Base-by-base conservation (phyloP, 2,888 invertebrate species). In the Callosobruchus maculatus region DNA sequence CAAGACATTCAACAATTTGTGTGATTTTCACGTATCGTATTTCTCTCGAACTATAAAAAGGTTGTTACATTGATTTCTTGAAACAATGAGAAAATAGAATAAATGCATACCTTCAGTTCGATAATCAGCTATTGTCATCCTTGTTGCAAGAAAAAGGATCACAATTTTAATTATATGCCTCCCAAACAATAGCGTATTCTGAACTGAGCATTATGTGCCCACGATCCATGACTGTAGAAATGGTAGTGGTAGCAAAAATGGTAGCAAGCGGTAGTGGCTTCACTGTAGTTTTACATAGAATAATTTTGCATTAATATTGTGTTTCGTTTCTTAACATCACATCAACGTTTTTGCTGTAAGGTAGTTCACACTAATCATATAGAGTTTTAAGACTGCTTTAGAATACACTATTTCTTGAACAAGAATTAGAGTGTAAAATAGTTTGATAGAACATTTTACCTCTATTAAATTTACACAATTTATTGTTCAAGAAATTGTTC, bases 291-390 rank as follows among this genome's bases (percentile, higher is more conserved):
- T 30, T 49, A 49, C 49, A 49, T 49, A 18, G 49, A 49, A 49
- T 49, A 49, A 7, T 49, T 49, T 49, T 49, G 30, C 72, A 72
- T 74, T 72, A 72, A 72, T 73, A 71, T 71, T 73, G 70, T 73
- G 68, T 71, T 71, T 30, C 30, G 9, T 30, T 30, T 30, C 30
- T 30, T 3, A 5, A 30, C 30, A 9, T 30, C n/a, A n/a, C 9
- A 30, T 30, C 4, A 5, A 30, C 9, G 9, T 9, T 30, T 30
- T 30, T 30, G 30, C 30, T 30, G 3, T 9, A 30, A 9, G 30
- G 9, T 30, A 30, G 30, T 30, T 30, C n/a, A n/a, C n/a, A n/a
- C n/a, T n/a, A n/a, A n/a, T n/a, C n/a, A n/a, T n/a, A n/a, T n/a
- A n/a, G n/a, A n/a, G n/a, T n/a, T n/a, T n/a, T n/a, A n/a, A n/a